phyloP scores from a whole-genome alignment of 2,113 vertebrate genomes.

The Struthio camelus region DNA sequence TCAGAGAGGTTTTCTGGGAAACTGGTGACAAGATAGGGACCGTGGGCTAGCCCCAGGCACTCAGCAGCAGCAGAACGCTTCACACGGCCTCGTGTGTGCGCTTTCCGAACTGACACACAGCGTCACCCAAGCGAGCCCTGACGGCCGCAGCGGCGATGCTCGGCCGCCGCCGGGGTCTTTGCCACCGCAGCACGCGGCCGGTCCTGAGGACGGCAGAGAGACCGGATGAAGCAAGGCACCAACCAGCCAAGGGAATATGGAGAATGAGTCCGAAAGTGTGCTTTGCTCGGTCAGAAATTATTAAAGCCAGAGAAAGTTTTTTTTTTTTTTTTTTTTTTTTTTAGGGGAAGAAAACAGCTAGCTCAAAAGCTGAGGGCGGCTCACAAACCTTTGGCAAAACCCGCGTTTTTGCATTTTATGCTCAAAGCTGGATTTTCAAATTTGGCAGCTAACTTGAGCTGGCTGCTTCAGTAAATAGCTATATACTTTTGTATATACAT shows the following conservation, averaged over 20 bases:
- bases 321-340: rapidly evolving
- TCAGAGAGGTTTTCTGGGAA: conserved; percentile 78
- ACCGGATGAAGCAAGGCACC: not conserved
- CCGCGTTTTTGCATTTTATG: rapidly evolving
- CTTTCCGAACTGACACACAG: conserved; percentile 80
- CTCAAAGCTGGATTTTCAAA: not conserved
- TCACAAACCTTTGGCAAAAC: not conserved
- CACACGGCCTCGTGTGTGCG: conserved; percentile 79
- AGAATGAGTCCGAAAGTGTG: not conserved
- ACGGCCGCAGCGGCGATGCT: conserved; percentile 67
- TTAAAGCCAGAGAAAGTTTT: not conserved
- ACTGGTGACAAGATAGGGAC: conserved; percentile 81
- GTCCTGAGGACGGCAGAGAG: not conserved
- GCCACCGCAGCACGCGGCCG: too few species aligned
- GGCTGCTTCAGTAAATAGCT: not conserved
- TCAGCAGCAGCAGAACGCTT: conserved; percentile 79
- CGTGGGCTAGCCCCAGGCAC: conserved; percentile 84
- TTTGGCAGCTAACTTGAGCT: not conserved
- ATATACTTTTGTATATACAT: too few species aligned
- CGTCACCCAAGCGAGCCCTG: conserved; percentile 86
- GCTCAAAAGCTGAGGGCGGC: not conserved
- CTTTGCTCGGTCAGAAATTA: not conserved
- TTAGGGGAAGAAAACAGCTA: not conserved
- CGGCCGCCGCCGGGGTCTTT: conserved; percentile 31
- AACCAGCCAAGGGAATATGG: not conserved